phyloP scores from a whole-genome alignment of 2,113 vertebrate genomes.

The Xenopus borealis region DNA sequence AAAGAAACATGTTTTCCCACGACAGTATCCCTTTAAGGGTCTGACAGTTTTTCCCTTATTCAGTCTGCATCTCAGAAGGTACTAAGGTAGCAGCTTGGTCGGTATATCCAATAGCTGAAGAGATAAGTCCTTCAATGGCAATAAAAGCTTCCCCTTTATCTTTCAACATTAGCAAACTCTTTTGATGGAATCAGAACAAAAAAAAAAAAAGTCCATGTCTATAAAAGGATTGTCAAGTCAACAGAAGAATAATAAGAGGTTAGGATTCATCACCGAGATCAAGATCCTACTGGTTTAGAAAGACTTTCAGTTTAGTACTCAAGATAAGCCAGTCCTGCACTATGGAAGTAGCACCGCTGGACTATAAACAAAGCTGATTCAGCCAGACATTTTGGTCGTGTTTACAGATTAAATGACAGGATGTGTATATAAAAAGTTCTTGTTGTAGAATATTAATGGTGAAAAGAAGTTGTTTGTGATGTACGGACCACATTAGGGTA shows the following conservation, averaged over 20 bases:
- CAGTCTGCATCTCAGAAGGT: conserved; percentile 3
- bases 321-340: conserved; percentile 58
- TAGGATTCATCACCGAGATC: conserved; percentile 50
- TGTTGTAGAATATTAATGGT: conserved; percentile 69
- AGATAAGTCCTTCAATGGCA: not conserved
- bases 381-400: conserved; percentile 66
- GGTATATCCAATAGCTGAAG: not conserved
- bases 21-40: not conserved
- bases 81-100: not conserved
- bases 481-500: conserved; percentile 68
- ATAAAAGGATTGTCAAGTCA: conserved; percentile 63
- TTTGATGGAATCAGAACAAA: conserved; percentile 48
- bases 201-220: conserved; percentile 44
- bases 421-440: conserved; percentile 71
- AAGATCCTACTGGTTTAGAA: conserved; percentile 47
- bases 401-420: conserved; percentile 76
- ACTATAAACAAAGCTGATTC: conserved; percentile 66
- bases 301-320: conserved; percentile 52
- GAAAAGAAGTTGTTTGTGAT: conserved; percentile 70
- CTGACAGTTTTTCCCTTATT: conserved; percentile 4
- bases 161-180: conserved; percentile 53
- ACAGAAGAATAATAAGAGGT: conserved; percentile 55
- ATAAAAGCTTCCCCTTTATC: conserved; percentile 38
- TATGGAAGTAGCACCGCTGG: conserved; percentile 63
- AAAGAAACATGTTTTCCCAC: no score